Evolutionary conservation across 2,888 invertebrate genomes (phyloP), one percentile per base, ranked within the genome.

Genomic region (Dynastes grantii): DNA sequence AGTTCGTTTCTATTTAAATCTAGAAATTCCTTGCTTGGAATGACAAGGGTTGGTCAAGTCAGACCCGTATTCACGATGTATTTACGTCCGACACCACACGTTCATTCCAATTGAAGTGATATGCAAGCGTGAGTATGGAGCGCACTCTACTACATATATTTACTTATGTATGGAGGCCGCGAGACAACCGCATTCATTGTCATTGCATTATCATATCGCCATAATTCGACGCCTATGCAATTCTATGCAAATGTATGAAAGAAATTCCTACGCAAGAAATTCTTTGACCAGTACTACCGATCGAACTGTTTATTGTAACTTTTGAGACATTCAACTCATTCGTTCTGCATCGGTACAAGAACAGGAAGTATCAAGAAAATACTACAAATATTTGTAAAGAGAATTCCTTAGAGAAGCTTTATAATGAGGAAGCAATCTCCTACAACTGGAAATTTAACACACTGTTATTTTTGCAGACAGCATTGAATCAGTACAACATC

Each of bases 171-270:
- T 68, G 68, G 68, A 68, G 68, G 68, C 68, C 51, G 51, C 51
- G 51, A 68, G 22, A 68, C 51, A 68, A 51, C 51, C 29, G 51
- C 68, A 68, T 51, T 68, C 51, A 68, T 68, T 68, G 68, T 68
- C 68, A 68, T 49, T 51, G 29, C 68, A 51, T 68, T 68, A 49
- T 68, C 68, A 51, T 68, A 68, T 68, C 27, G 49, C 68, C 68
- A 68, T 68, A 68, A 68, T 51, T 68, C 68, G 51, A 68, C 68
- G 68, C 68, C 68, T 27, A 68, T 49, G 51, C 68, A 68, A 29
- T 13, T 68, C 27, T 68, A 51, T 68, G 68, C 68, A 68, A 27
- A 49, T 51, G 51, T 27, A 29, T 22, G 27, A 49, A 49, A 45
- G 68, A 49, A 68, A 68, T 68, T 68, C 51, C 68, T 68, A 68